Evolutionary conservation across 35 echinoderm and acorn worm species (phyloP).

Genomic region (Anneissia japonica): DNA sequence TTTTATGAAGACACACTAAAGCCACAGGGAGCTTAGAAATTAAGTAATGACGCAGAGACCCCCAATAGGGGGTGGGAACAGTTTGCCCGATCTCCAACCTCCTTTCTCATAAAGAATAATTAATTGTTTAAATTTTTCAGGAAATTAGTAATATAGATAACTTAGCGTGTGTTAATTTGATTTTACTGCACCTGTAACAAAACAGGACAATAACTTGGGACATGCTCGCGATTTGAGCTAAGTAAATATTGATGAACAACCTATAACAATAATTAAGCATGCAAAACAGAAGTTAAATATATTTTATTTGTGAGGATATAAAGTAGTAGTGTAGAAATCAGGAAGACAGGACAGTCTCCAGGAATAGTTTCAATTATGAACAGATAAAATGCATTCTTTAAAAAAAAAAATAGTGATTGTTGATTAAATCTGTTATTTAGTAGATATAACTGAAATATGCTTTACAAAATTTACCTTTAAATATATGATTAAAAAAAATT

Average conservation of each 20-base stretch:
- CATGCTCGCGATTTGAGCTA: not conserved
- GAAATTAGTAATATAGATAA: not conserved
- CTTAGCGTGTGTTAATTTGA: not conserved
- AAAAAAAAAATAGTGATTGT: too few relatives aligned
- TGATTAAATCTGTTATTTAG: too few relatives aligned
- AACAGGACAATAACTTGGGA: not conserved
- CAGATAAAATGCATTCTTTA: too few relatives aligned
- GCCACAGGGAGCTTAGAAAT: not conserved
- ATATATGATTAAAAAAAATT: not conserved
- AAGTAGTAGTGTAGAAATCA: too few relatives aligned
- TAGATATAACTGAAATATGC: too few relatives aligned
- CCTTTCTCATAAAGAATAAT: not conserved
- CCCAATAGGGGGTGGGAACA: not conserved
- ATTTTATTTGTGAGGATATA: too few relatives aligned
- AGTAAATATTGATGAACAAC: too few relatives aligned
- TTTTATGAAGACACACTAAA: not conserved
- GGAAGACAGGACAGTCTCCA: too few relatives aligned
- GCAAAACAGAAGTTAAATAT: too few relatives aligned
- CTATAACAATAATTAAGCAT: too few relatives aligned
- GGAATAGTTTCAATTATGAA: too few relatives aligned
- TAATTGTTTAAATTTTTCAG: not conserved
- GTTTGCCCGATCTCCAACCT: not conserved
- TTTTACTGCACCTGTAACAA: not conserved
- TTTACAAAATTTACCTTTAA: too few relatives aligned
- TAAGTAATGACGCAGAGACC: not conserved